Conservation (phyloP, 2,113 vertebrate species). For the Acanthochromis polyacanthus region DNA sequence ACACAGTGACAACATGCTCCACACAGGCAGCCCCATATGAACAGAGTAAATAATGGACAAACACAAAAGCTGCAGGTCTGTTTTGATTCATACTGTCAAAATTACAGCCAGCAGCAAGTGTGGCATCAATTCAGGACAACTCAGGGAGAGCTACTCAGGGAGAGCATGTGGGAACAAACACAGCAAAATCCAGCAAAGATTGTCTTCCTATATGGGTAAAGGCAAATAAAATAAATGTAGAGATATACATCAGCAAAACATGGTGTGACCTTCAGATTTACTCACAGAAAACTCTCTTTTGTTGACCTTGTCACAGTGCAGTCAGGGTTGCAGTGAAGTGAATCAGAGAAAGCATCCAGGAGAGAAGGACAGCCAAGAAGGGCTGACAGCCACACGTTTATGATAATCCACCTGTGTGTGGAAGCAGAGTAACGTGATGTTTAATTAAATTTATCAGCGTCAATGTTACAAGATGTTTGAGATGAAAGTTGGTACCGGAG, state of each 20-base stretch:
- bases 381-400: background rate
- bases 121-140: background rate
- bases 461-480: background rate
- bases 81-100: background rate
- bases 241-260: too few species aligned
- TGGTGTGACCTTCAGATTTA: conserved; percentile 1
- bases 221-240: too few species aligned
- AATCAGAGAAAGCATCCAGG: conserved; percentile 8
- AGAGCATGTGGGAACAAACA: too few species aligned
- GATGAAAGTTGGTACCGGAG: conserved; percentile 7
- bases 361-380: conserved; percentile 14
- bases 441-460: conserved; percentile 38
- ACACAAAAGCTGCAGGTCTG: background rate
- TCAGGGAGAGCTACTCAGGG: background rate
- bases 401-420: conserved; percentile 11
- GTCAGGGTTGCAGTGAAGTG: background rate
- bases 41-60: too few species aligned
- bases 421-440: background rate
- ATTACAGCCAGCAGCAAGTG: background rate
- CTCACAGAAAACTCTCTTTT: background rate
- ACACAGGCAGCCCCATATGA: too few species aligned
- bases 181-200: too few species aligned
- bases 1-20: too few species aligned
- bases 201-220: too few species aligned
- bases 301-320: background rate